These are phyloP conservation scores for Anagrus nilaparvatae DNA, from an alignment of 1,140 invertebrate species.

Conservation along the genomic window DNA sequence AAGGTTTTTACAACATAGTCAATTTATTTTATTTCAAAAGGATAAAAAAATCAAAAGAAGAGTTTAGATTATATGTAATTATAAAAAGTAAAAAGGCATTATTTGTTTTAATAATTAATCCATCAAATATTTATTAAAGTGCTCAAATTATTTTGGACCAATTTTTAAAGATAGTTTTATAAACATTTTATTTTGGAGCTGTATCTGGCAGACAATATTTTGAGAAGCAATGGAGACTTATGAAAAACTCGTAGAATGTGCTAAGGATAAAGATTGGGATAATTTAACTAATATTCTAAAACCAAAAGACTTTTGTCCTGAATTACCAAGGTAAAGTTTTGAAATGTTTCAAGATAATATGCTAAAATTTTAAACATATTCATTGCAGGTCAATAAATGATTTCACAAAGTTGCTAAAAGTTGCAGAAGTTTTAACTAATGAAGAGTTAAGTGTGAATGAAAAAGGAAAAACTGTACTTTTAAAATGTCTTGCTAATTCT, in stretches of 20 bases:
- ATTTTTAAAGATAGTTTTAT: constrained; percentile 1
- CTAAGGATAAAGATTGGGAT: constrained; percentile 20
- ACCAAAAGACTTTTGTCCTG: constrained; percentile 22
- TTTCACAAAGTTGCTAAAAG: constrained; percentile 20
- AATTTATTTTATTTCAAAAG: too few relatives aligned
- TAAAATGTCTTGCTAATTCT: constrained; percentile 32
- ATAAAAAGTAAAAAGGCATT: too few relatives aligned
- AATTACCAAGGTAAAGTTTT: constrained; percentile 18
- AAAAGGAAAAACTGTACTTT: constrained; percentile 20
- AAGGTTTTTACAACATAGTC: too few relatives aligned
- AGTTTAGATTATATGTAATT: too few relatives aligned
- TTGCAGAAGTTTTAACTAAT: constrained; percentile 23
- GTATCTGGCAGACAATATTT: too few relatives aligned
- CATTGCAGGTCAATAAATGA: constrained; percentile 20
- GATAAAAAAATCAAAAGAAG: too few relatives aligned
- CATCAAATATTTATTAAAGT: too few relatives aligned
- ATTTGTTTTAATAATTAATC: too few relatives aligned
- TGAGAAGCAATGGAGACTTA: constrained; percentile 10
- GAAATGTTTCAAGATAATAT: not conserved
- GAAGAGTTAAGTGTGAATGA: constrained; percentile 13
- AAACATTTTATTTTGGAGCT: too few relatives aligned
- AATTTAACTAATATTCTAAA: constrained; percentile 18
- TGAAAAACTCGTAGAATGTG: constrained; percentile 5
- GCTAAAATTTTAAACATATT: not conserved
- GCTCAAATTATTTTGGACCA: too few relatives aligned